These are phyloP conservation scores for Brachionus sp. DNA, from an alignment of 1,140 invertebrate genomes.

Conservation along the genomic window DNA sequence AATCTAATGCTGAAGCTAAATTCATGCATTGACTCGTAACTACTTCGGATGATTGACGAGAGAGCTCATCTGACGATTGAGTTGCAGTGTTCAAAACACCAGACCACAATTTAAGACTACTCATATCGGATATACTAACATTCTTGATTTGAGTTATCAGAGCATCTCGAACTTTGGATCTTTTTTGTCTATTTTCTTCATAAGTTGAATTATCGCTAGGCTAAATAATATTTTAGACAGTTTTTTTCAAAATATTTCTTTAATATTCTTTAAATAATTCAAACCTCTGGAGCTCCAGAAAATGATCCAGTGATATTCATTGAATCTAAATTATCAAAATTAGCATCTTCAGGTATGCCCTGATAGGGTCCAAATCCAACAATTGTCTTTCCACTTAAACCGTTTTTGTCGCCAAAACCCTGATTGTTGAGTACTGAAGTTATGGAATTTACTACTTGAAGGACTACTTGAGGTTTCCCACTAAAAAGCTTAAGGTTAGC, in stretches of 20 bases:
- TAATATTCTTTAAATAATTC: background rate
- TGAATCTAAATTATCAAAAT: background rate
- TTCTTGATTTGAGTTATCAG: background rate
- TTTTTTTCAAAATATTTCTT: background rate
- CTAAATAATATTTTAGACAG: background rate
- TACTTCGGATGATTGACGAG: background rate
- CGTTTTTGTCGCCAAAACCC: conserved; percentile 30
- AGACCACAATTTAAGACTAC: background rate
- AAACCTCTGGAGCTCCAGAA: background rate
- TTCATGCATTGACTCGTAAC: conserved; percentile 3
- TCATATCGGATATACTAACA: conserved; percentile 2
- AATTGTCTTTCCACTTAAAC: background rate
- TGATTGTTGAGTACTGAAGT: conserved; percentile 39
- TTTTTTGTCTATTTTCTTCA: conserved; percentile 16
- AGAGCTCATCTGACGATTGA: conserved; percentile 24
- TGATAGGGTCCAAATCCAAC: conserved; percentile 29
- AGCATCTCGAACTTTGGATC: background rate
- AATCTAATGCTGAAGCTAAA: background rate
- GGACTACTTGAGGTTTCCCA: background rate
- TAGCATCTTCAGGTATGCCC: background rate
- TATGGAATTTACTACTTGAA: conserved; percentile 21
- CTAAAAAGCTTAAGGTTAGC: conserved; percentile 13
- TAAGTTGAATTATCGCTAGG: background rate
- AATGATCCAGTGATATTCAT: background rate
- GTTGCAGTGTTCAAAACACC: background rate